Evolutionary conservation across 2,888 invertebrate species (phyloP), one percentile per base, ranked within the genome.

Genomic region (Trilocha varians): DNA sequence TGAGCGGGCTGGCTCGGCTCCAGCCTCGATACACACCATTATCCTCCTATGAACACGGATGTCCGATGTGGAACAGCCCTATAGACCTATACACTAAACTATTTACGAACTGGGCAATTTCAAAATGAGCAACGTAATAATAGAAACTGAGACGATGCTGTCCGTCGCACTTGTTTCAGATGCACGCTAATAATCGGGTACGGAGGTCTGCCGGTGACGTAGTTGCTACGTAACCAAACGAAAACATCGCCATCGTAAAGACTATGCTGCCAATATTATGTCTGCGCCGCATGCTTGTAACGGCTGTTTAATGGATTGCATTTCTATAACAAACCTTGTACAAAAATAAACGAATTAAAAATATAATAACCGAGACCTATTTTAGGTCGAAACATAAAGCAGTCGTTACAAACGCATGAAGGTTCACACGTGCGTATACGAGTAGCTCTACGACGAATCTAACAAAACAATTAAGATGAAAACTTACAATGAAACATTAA

Each of bases 1-100:
- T 61, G 62, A 65, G 62, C 65, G 62, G 64, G 65, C 78, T 82
- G 79, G 78, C 79, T 67, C 53, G 46, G 48, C 57, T 79, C 80
- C 83, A 82, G 77, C 47, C 56, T 25, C 25, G 25, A 58, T 59
- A 54, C 57, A 59, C 57, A 50, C 50, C 51, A 55, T 55, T 55
- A 59, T 54, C 57, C 51, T 48, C 49, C 45, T 49, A 48, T 52
- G 44, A 57, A 47, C 58, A 40, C 50, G 53, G 56, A 56, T 48
- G 59, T 57, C 51, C 25, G 6, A 6, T 25, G 6, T 25, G 25
- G 11, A 9, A 25, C 25, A 25, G 11, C 25, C 25, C 25, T 25
- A 25, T 38, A 25, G 25, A 18, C 15, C 25, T 11, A 38, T 38
- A 32, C 13, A 38, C n/a, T 13, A 16, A 13, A 38, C 15, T 15